phyloP scores from a whole-genome alignment of 2,113 vertebrate species.

The Pogonocichla stellata region DNA sequence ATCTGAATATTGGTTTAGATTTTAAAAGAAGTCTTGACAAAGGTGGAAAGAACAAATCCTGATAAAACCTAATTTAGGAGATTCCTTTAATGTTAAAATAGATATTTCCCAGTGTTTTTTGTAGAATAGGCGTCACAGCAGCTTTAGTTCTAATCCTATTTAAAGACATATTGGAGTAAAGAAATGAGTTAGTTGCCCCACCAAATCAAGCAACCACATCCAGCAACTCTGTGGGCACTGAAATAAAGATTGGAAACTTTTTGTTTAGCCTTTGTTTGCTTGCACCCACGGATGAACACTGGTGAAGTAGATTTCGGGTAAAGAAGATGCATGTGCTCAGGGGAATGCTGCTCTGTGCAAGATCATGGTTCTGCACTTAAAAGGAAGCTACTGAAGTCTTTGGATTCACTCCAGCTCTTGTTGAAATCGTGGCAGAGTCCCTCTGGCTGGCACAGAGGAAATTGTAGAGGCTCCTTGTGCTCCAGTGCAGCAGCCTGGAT shows the following conservation, averaged over 20 bases:
- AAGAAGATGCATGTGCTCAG: neutral
- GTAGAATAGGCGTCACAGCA: neutral
- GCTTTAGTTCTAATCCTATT: neutral
- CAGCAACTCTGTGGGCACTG: neutral
- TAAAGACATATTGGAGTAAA: neutral
- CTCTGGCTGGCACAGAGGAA: fast-evolving
- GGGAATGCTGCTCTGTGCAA: neutral
- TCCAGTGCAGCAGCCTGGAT: neutral
- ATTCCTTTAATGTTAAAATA: neutral
- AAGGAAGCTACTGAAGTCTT: neutral
- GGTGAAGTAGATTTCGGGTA: neutral
- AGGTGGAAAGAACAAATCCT: neutral
- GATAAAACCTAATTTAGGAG: neutral
- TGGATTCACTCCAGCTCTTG: neutral
- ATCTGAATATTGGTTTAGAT: neutral
- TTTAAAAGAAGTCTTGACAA: neutral
- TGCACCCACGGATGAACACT: neutral
- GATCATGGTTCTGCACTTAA: neutral
- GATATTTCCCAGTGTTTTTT: neutral
- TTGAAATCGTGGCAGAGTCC: neutral
- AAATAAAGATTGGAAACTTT: neutral
- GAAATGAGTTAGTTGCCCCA: neutral
- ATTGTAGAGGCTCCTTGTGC: neutral
- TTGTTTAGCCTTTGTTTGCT: neutral
- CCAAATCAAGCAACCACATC: neutral